Evolutionary conservation across 2,797 vertebrate species (phyloP).

Genomic region (Rhadinocentrus ornatus): DNA sequence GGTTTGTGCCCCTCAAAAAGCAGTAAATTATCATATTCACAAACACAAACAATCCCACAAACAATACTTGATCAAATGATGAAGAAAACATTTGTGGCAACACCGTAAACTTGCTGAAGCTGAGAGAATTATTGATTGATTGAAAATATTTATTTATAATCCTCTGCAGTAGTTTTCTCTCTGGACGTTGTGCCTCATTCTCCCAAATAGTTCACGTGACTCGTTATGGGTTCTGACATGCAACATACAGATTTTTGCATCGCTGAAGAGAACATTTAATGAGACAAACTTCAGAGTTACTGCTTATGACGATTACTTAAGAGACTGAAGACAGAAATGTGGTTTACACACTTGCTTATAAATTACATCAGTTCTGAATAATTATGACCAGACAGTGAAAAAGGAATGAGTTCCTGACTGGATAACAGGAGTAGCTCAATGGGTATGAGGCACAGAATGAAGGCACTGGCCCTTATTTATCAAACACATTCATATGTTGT

Average conservation of each 20-base stretch:
- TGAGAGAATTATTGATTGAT: slow-evolving; percentile 62
- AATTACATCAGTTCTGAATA: slow-evolving; percentile 50
- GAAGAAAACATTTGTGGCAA: slow-evolving; percentile 73
- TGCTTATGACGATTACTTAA: slow-evolving; percentile 55
- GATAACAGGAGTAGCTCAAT: slow-evolving; percentile 36
- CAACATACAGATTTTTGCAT: slow-evolving; percentile 80
- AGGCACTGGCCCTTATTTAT: slow-evolving; percentile 74
- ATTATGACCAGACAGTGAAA: slow-evolving; percentile 33
- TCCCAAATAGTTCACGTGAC: slow-evolving; percentile 60
- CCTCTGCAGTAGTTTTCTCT: slow-evolving; percentile 71
- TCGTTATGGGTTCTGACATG: slow-evolving; percentile 74
- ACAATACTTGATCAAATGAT: slow-evolving; percentile 80
- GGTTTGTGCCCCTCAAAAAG: slow-evolving; percentile 46
- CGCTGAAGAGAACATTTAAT: slow-evolving; percentile 71
- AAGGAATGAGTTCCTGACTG: slow-evolving; percentile 24
- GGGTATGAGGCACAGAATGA: slow-evolving; percentile 71
- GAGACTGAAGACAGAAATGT: slow-evolving; percentile 59
- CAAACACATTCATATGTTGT: slow-evolving; percentile 28
- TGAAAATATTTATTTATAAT: slow-evolving; percentile 66
- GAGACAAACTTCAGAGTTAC: slow-evolving; percentile 70
- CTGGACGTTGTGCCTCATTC: slow-evolving; percentile 59
- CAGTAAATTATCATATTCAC: slow-evolving; percentile 76
- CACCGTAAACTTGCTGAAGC: slow-evolving; percentile 62
- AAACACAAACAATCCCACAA: slow-evolving; percentile 88
- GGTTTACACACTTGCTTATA: slow-evolving; percentile 55